phyloP scores from a whole-genome alignment of 2,797 vertebrate species.

The Tangara arthus region DNA sequence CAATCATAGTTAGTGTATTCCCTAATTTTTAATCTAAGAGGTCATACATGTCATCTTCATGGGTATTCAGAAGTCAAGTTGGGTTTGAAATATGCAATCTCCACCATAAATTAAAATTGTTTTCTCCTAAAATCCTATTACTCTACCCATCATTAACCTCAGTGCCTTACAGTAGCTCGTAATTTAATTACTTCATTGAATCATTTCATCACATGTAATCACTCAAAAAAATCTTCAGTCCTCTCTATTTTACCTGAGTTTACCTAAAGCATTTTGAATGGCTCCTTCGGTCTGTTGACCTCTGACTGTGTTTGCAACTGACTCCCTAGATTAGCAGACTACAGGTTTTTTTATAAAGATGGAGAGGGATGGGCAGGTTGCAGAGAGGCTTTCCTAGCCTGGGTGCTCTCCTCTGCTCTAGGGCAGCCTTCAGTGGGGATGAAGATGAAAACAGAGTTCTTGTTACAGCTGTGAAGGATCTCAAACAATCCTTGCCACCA shows the following conservation, averaged over 20 bases:
- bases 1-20: not conserved
- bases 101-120: not conserved
- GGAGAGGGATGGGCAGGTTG: not conserved
- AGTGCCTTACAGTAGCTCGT: not conserved
- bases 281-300: not conserved
- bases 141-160: not conserved
- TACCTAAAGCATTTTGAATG: not conserved
- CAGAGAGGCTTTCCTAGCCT: not conserved
- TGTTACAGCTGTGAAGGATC: not conserved
- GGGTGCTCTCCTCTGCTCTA: not conserved
- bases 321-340: accelerated
- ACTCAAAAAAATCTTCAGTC: not conserved
- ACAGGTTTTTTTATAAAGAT: not conserved
- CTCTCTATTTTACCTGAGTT: not conserved
- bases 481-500: not conserved
- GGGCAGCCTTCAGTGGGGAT: not conserved
- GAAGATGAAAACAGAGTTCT: not conserved
- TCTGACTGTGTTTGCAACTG: not conserved
- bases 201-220: not conserved
- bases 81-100: not conserved
- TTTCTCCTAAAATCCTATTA: not conserved
- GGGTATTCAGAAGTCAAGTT: not conserved
- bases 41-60: not conserved
- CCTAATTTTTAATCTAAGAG: not conserved
- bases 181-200: not conserved